Evolutionary conservation across 2,113 vertebrate species (phyloP).

Genomic region (Daphoenositta chrysoptera): DNA sequence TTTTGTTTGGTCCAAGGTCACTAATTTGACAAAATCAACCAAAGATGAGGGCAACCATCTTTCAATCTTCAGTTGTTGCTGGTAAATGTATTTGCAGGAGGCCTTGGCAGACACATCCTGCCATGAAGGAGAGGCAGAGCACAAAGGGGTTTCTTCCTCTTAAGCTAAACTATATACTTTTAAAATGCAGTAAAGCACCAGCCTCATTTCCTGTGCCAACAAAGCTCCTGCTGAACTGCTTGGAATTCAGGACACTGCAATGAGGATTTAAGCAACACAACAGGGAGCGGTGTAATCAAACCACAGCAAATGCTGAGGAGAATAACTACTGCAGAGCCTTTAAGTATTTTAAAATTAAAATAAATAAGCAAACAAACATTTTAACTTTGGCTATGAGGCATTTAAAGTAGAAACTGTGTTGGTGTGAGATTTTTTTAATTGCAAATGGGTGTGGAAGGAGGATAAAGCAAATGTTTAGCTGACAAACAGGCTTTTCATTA

Average conservation of each 20-base stretch:
- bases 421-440: background rate
- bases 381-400: background rate
- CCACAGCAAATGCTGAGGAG: background rate
- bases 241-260: conserved; percentile 25
- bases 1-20: background rate
- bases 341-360: background rate
- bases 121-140: background rate
- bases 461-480: background rate
- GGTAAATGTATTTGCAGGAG: background rate
- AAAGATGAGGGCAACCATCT: background rate
- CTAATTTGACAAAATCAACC: background rate
- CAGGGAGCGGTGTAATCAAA: background rate
- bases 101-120: background rate
- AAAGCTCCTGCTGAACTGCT: background rate
- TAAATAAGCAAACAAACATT: background rate
- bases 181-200: background rate
- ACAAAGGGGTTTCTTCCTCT: background rate
- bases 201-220: background rate
- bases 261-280: conserved; percentile 2
- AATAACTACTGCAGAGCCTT: background rate
- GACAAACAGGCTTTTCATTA: background rate
- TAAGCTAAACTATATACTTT: background rate
- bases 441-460: background rate
- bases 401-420: background rate
- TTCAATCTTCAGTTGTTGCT: background rate